These are phyloP conservation scores for Cryptotermes secundus DNA, from an alignment of 1,140 invertebrate genomes.

Conservation along the genomic window DNA sequence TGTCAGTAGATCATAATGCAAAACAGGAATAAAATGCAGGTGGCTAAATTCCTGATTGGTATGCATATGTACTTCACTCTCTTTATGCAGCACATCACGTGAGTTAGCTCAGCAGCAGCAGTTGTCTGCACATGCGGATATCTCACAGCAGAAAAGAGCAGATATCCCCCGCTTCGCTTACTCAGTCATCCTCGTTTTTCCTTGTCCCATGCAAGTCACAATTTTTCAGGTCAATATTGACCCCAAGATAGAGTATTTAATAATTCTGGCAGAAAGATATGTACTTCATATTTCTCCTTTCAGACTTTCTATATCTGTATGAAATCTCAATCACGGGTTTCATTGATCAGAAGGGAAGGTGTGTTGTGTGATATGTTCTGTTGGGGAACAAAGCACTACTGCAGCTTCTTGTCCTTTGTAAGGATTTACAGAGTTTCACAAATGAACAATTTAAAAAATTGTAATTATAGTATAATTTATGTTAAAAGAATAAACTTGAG, in stretches of 20 bases:
- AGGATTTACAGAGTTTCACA: slow-evolving; percentile 14
- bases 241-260: neutral
- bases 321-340: neutral
- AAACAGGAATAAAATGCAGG: neutral
- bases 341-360: neutral
- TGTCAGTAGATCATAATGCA: neutral
- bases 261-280: neutral
- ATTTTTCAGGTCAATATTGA: neutral
- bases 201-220: neutral
- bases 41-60: neutral
- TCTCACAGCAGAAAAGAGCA: neutral
- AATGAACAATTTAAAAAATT: slow-evolving; percentile 19
- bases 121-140: neutral
- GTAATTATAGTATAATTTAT: slow-evolving; percentile 22
- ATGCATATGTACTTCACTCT: neutral
- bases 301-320: neutral
- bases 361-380: slow-evolving; percentile 3
- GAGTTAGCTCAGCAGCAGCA: neutral
- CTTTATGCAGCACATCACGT: neutral
- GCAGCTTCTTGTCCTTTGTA: slow-evolving; percentile 24
- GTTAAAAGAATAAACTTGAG: slow-evolving; percentile 14
- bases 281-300: neutral
- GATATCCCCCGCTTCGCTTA: neutral
- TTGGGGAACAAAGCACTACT: slow-evolving; percentile 1
- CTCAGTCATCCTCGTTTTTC: neutral